Conservation (phyloP, 2,888 invertebrate genomes). For the Mythimna lalbum region DNA sequence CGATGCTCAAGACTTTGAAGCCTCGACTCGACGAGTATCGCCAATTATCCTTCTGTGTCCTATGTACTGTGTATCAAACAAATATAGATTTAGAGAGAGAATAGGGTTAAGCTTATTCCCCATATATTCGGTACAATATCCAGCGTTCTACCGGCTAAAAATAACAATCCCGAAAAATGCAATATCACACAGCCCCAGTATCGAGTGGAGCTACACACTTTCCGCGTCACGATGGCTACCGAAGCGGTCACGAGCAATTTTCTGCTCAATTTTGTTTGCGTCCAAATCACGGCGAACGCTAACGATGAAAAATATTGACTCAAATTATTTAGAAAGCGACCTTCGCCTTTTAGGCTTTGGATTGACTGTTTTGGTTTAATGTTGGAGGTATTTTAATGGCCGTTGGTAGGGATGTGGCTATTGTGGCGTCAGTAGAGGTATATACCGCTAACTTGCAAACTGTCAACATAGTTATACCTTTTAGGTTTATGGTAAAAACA, state of each 20-base stretch:
- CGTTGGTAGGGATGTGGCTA: not conserved
- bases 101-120: not conserved
- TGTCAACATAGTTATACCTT: no score
- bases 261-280: slow-evolving; percentile 41
- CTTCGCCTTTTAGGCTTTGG: slow-evolving; percentile 13
- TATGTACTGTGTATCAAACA: no score
- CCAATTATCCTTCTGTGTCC: no score
- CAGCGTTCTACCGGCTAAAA: slow-evolving; percentile 1
- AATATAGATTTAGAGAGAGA: no score
- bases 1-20: no score
- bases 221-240: slow-evolving; percentile 12
- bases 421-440: no score
- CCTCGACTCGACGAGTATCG: no score
- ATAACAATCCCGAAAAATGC: slow-evolving; percentile 19
- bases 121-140: not conserved
- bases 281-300: slow-evolving; percentile 40
- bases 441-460: no score
- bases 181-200: slow-evolving; percentile 27
- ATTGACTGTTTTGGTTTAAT: not conserved
- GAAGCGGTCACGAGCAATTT: slow-evolving; percentile 45
- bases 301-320: slow-evolving; percentile 52
- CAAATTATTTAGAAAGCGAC: slow-evolving; percentile 45
- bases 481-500: no score
- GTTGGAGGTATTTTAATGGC: not conserved
- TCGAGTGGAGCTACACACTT: slow-evolving; percentile 17